These are phyloP conservation scores for Synergus japonicus DNA, from an alignment of 2,888 invertebrate genomes.

Conservation along the genomic window DNA sequence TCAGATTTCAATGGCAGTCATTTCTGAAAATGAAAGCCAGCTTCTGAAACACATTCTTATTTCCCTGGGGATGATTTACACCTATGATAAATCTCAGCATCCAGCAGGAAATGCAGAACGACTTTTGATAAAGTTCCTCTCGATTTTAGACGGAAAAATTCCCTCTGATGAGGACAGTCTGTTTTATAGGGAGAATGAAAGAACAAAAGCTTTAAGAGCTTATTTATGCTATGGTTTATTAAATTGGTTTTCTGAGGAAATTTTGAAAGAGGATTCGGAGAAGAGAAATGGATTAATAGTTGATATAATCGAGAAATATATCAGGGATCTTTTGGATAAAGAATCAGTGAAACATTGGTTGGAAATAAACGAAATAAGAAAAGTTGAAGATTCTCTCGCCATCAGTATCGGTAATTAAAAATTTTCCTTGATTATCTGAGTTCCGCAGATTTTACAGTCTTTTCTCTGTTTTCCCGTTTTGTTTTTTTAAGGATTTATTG, in stretches of 20 bases:
- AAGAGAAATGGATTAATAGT: slow-evolving; percentile 47
- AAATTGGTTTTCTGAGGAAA: slow-evolving; percentile 60
- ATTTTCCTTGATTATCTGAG: neutral
- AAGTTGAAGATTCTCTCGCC: slow-evolving; percentile 62
- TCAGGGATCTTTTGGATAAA: slow-evolving; percentile 63
- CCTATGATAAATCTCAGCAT: slow-evolving; percentile 60
- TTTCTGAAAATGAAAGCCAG: slow-evolving; percentile 55
- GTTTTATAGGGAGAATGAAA: slow-evolving; percentile 57
- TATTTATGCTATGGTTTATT: slow-evolving; percentile 68
- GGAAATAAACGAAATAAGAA: slow-evolving; percentile 60
- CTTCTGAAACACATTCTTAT: slow-evolving; percentile 63
- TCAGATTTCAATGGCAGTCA: slow-evolving; percentile 65
- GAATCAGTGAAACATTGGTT: slow-evolving; percentile 63
- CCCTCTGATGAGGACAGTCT: slow-evolving; percentile 58
- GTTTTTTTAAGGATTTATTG: no score
- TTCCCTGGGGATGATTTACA: slow-evolving; percentile 61
- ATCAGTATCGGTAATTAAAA: slow-evolving; percentile 56
- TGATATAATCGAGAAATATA: slow-evolving; percentile 58
- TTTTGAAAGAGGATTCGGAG: slow-evolving; percentile 45
- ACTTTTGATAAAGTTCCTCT: slow-evolving; percentile 61
- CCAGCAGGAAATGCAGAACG: slow-evolving; percentile 40
- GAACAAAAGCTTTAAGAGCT: slow-evolving; percentile 67
- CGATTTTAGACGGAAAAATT: slow-evolving; percentile 59
- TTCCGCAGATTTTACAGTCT: no score
- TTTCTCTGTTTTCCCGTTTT: no score